A percentile compares a stretch with the other conserved stretches of the same genome.
phyloP scores from a whole-genome alignment of 2,888 invertebrate genomes.

The Ormyrus labotus region DNA sequence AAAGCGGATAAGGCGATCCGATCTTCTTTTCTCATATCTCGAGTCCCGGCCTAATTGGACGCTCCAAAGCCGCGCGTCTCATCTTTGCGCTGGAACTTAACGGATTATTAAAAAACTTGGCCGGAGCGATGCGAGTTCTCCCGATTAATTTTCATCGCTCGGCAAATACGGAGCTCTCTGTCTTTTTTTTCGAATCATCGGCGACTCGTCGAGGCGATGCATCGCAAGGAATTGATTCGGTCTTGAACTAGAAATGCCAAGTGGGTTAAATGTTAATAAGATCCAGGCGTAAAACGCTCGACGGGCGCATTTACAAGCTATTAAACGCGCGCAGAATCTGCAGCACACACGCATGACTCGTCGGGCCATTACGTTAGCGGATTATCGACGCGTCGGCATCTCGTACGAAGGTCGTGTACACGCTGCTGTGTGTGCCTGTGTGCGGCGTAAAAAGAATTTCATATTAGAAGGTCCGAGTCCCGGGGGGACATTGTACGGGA shows the following conservation, averaged over 20 bases:
- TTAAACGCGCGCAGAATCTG: slow-evolving; percentile 41
- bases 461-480: slow-evolving; percentile 37
- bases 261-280: slow-evolving; percentile 21
- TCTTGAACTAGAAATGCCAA: not conserved
- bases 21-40: not conserved
- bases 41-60: slow-evolving; percentile 19
- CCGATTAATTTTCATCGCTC: slow-evolving; percentile 27
- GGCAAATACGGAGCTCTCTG: not conserved
- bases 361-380: slow-evolving; percentile 26
- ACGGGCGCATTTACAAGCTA: slow-evolving; percentile 39
- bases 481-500: slow-evolving; percentile 1
- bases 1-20: no score
- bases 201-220: not conserved
- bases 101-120: slow-evolving; percentile 37
- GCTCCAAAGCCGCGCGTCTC: not conserved
- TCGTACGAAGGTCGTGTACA: not conserved
- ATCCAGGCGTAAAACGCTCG: not conserved
- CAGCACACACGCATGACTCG: slow-evolving; percentile 26
- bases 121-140: slow-evolving; percentile 1
- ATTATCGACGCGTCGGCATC: slow-evolving; percentile 44
- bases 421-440: no score
- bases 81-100: slow-evolving; percentile 34
- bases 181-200: not conserved
- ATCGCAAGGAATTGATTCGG: no score
- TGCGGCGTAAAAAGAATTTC: slow-evolving; percentile 39